Evolutionary conservation across 2,888 invertebrate genomes (phyloP), one percentile per base, ranked within the genome.

Genomic region (Brachypalpus laphriformis): DNA sequence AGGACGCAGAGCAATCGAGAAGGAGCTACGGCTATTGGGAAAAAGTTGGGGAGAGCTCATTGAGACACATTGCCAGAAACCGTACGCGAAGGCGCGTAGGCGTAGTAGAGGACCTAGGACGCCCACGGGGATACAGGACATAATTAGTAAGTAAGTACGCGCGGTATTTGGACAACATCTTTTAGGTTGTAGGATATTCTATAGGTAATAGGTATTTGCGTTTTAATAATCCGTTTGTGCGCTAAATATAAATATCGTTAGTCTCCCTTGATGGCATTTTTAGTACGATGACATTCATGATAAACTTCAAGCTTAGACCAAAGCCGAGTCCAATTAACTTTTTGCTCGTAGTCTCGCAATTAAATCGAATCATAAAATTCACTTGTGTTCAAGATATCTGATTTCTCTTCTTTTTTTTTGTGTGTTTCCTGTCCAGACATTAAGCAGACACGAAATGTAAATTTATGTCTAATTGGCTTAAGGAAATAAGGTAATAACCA

Each of bases 371-470:
- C 78, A 74, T 68, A 83, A 72, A 74, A 66, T 42, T 68, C 16
- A 72, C 34, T 66, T 42, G 34, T 40, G 1, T 37, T 37, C 54
- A 54, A 66, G 56, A 57, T 56, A 49, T 34, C 56, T 51, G 40
- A 54, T 56, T 18, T 37, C 42, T 42, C 42, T 11, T 37, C 5
- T 40, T 45, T 54, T 28, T 31, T 74, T 34, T 59, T 61, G 14
- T 59, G 57, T 56, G 47, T 47, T 82, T 83, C 78, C 78, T 78
- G 72, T 72, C 72, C 47, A 78, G 82, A 70, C 75, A 47, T 75
- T 70, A 56, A 40, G 75, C 56, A 75, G 75, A 74, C 82, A 83
- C 82, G 82, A 83, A 83, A 63, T 78, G 71, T 59, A 78, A 83
- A 78, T 83, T 78, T 68, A 47, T 34, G 37, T 83, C 82, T 82